Percentiles rank a stretch among this genome's conserved stretches.
phyloP scores from a whole-genome alignment of 1,140 invertebrate species.

The Ditylenchus dipsaci region DNA sequence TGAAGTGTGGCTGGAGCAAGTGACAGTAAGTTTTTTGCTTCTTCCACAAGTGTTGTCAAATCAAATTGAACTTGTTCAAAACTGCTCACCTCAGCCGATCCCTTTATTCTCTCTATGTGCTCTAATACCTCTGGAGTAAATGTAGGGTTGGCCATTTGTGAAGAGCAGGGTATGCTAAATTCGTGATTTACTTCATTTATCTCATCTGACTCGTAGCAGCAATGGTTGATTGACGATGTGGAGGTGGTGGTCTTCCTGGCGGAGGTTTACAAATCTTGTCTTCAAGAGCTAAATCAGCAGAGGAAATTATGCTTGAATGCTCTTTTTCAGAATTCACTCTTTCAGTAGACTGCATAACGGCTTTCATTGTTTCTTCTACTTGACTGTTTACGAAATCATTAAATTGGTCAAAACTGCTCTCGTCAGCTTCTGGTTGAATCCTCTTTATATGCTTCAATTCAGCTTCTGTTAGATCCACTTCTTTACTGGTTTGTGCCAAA shows the following conservation, averaged over 20 bases:
- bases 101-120: slow-evolving; percentile 31
- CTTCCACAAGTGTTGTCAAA: too few species aligned
- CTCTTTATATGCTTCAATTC: too few species aligned
- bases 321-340: too few species aligned
- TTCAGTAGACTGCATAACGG: too few species aligned
- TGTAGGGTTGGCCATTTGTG: slow-evolving; percentile 14
- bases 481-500: too few species aligned
- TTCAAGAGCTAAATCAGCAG: background rate
- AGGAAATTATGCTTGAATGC: background rate
- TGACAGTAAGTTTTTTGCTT: background rate
- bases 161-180: background rate
- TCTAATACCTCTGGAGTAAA: slow-evolving; percentile 40
- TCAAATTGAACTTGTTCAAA: slow-evolving; percentile 1
- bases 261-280: slow-evolving; percentile 1
- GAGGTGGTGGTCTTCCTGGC: slow-evolving; percentile 4
- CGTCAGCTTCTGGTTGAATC: too few species aligned
- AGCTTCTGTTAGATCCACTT: too few species aligned
- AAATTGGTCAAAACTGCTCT: too few species aligned
- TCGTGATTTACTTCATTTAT: background rate
- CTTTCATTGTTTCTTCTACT: too few species aligned
- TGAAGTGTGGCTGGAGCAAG: background rate
- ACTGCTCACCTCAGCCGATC: slow-evolving; percentile 30
- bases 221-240: background rate
- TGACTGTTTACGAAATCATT: too few species aligned
- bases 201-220: background rate